These are phyloP conservation scores for Hyles euphorbiae DNA, from an alignment of 1,140 invertebrate genomes.

Conservation along the genomic window DNA sequence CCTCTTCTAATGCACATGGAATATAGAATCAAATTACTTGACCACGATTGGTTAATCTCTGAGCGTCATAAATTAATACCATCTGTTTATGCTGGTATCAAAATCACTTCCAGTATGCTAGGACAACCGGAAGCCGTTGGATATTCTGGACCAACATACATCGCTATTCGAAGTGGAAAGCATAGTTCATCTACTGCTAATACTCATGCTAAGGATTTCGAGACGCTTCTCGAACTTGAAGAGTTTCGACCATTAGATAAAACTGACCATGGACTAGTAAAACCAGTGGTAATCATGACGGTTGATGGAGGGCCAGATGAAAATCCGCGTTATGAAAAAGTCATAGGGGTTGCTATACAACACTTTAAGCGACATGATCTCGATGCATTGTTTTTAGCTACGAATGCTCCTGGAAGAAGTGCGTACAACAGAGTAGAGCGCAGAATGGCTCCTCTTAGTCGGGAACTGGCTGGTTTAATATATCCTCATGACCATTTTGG, in stretches of 20 bases:
- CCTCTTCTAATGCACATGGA: slow-evolving; percentile 61
- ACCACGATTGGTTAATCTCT: slow-evolving; percentile 44
- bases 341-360: slow-evolving; percentile 33
- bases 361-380: slow-evolving; percentile 33
- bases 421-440: slow-evolving; percentile 23
- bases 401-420: slow-evolving; percentile 26
- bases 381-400: slow-evolving; percentile 27
- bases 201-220: slow-evolving; percentile 36
- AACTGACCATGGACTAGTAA: neutral
- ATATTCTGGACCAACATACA: slow-evolving; percentile 57
- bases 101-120: slow-evolving; percentile 31
- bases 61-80: slow-evolving; percentile 55
- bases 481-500: slow-evolving; percentile 46
- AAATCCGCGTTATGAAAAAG: slow-evolving; percentile 36
- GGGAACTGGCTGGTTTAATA: slow-evolving; percentile 29
- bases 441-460: slow-evolving; percentile 40
- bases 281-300: neutral
- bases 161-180: slow-evolving; percentile 49
- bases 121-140: slow-evolving; percentile 36
- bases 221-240: slow-evolving; percentile 28
- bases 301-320: slow-evolving; percentile 29
- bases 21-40: slow-evolving; percentile 45
- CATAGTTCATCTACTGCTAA: slow-evolving; percentile 25
- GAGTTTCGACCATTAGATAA: slow-evolving; percentile 26
- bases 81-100: slow-evolving; percentile 52